Conservation (phyloP, 1,140 invertebrate genomes). For the Drosophila ambigua region DNA sequence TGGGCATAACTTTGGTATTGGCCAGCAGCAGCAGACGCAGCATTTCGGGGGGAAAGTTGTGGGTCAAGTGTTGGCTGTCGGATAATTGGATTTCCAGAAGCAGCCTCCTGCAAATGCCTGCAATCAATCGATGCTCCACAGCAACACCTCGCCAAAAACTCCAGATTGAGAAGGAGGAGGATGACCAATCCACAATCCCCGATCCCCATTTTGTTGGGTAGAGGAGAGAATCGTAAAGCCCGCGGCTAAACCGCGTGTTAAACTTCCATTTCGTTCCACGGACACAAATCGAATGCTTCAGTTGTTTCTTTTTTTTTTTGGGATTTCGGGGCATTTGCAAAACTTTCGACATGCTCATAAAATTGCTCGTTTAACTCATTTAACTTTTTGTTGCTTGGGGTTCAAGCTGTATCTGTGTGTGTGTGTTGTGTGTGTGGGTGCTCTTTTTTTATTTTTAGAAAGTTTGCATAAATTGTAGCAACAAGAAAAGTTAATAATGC, state of each 20-base stretch:
- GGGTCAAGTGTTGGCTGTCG: constrained; percentile 33
- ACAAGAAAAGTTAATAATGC: constrained; percentile 79
- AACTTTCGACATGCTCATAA: constrained; percentile 75
- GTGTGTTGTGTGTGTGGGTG: constrained; percentile 16
- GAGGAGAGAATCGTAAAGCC: not conserved
- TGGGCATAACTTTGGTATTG: constrained; percentile 35
- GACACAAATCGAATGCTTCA: constrained; percentile 9
- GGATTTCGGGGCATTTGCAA: constrained; percentile 57
- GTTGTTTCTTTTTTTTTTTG: constrained; percentile 26
- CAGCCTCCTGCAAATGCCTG: not conserved
- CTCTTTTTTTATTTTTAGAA: constrained; percentile 52
- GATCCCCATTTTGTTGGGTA: too few relatives aligned
- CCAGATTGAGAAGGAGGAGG: too few relatives aligned
- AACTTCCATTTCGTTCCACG: constrained; percentile 6
- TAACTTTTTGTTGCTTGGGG: constrained; percentile 70
- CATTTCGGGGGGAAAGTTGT: constrained; percentile 28
- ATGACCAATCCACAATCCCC: too few relatives aligned
- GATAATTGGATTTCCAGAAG: constrained; percentile 49
- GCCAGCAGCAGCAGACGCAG: too few relatives aligned
- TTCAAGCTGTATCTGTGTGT: constrained; percentile 20
- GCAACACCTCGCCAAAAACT: too few relatives aligned
- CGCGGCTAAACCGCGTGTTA: constrained; percentile 3
- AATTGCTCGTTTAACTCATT: constrained; percentile 83
- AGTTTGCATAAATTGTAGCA: constrained; percentile 79
- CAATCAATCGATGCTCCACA: too few relatives aligned